Evolutionary conservation across 35 echinoderm and acorn worm genomes (phyloP).

Genomic region (Apostichopus californicus): DNA sequence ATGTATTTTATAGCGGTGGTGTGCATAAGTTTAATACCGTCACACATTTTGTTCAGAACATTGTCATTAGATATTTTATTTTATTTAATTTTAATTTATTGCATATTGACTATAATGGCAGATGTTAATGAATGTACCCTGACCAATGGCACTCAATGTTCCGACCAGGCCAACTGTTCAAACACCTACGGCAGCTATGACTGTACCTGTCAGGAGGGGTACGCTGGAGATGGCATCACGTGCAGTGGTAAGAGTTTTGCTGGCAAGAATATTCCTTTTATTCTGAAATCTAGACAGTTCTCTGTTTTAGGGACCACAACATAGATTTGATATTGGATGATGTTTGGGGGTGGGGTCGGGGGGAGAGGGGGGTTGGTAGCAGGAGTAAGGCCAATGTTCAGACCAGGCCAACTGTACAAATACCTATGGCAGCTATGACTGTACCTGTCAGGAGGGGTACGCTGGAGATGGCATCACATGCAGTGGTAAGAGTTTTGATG

Average conservation of each 20-base stretch:
- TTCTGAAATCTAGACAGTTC: too few species aligned
- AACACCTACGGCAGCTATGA: conserved; percentile 64
- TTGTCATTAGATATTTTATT: too few species aligned
- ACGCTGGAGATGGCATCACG: conserved; percentile 52
- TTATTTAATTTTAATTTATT: not conserved
- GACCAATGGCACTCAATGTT: conserved; percentile 32
- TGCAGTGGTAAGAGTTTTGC: conserved; percentile 67
- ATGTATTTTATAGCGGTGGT: too few species aligned
- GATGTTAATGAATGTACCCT: conserved; percentile 34
- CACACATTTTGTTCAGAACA: too few species aligned
- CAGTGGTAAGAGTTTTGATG: conserved; percentile 52
- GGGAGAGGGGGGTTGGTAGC: too few species aligned
- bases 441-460: conserved; percentile 55
- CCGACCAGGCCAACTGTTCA: conserved; percentile 26
- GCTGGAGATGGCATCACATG: conserved; percentile 61
- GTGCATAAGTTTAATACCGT: too few species aligned
- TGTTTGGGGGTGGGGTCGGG: too few species aligned
- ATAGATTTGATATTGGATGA: too few species aligned
- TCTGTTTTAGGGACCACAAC: too few species aligned
- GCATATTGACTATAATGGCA: not conserved
- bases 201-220: conserved; percentile 59
- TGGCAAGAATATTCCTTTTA: too few species aligned
- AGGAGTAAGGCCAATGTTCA: conserved; percentile 1
- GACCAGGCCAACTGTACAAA: conserved; percentile 47
- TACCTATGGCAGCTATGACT: conserved; percentile 59